Evolutionary conservation across 2,888 invertebrate genomes (phyloP).

Genomic region (Gisinianus flammeolus): DNA sequence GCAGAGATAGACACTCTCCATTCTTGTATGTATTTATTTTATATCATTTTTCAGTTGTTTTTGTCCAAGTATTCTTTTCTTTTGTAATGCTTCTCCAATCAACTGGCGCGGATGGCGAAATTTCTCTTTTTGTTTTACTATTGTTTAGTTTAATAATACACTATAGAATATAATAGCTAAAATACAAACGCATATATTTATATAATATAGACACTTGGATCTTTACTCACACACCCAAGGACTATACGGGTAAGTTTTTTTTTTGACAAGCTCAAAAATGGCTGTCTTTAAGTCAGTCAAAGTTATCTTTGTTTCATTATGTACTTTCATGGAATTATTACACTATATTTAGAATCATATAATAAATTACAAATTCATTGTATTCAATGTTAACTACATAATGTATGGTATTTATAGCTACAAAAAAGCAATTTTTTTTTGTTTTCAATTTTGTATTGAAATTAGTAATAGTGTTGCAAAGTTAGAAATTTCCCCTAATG

Average conservation of each 20-base stretch:
- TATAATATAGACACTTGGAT: neutral
- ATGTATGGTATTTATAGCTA: too few species aligned
- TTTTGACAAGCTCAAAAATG: conserved; percentile 1
- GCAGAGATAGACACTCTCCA: neutral
- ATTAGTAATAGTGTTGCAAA: too few species aligned
- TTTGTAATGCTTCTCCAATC: neutral
- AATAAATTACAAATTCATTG: too few species aligned
- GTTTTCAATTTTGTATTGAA: too few species aligned
- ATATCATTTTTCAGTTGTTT: neutral
- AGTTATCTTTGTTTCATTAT: conserved; percentile 1
- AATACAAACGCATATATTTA: neutral
- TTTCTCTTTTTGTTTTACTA: neutral
- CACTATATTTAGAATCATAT: too few species aligned
- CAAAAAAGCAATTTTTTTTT: too few species aligned
- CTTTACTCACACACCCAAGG: neutral
- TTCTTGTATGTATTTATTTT: neutral
- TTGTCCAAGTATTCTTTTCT: neutral
- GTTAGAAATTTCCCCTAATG: too few species aligned
- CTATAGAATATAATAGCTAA: neutral
- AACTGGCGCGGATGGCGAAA: neutral
- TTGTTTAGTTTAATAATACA: neutral
- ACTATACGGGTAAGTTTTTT: neutral
- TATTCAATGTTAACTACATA: too few species aligned
- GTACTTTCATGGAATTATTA: conserved; percentile 1
- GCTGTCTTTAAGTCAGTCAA: conserved; percentile 4